Conservation (phyloP, 2,888 invertebrate species). For the Lamproptera curius region DNA sequence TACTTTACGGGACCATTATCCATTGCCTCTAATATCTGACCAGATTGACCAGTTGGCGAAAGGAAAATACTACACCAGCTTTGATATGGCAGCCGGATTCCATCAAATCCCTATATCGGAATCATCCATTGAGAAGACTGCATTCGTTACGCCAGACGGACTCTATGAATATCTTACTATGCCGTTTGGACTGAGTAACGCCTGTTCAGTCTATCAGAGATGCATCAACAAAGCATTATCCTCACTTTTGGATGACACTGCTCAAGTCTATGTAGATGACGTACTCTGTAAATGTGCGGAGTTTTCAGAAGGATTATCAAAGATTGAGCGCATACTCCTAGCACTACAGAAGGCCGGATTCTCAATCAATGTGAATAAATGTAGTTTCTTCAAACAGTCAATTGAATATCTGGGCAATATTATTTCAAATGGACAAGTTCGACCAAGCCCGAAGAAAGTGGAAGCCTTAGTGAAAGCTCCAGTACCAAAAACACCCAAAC, state of each 20-base stretch:
- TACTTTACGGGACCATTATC: constrained; percentile 26
- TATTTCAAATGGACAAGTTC: constrained; percentile 28
- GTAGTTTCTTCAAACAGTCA: constrained; percentile 26
- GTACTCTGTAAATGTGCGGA: constrained; percentile 28
- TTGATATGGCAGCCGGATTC: too few relatives aligned
- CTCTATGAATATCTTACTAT: too few relatives aligned
- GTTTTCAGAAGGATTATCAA: constrained; percentile 23
- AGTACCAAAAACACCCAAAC: constrained; percentile 27
- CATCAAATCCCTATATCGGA: too few relatives aligned
- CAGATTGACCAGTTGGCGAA: too few relatives aligned
- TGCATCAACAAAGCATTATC: constrained; percentile 25
- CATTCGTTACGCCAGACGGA: too few relatives aligned
- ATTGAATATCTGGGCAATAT: constrained; percentile 35
- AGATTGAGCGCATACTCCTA: constrained; percentile 27
- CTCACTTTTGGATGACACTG: constrained; percentile 4
- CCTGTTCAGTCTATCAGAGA: constrained; percentile 29
- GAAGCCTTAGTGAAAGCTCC: constrained; percentile 33
- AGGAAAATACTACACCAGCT: too few relatives aligned
- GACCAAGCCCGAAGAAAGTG: constrained; percentile 32
- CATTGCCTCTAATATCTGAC: too few relatives aligned
- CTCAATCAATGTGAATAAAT: constrained; percentile 32
- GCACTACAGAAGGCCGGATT: constrained; percentile 31
- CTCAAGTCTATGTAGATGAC: constrained; percentile 36
- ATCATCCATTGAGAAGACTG: too few relatives aligned
- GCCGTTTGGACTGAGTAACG: constrained; percentile 34